Evolutionary conservation across 2,888 invertebrate species (phyloP), one percentile per base, ranked within the genome.

Genomic region (Lithodes maja): DNA sequence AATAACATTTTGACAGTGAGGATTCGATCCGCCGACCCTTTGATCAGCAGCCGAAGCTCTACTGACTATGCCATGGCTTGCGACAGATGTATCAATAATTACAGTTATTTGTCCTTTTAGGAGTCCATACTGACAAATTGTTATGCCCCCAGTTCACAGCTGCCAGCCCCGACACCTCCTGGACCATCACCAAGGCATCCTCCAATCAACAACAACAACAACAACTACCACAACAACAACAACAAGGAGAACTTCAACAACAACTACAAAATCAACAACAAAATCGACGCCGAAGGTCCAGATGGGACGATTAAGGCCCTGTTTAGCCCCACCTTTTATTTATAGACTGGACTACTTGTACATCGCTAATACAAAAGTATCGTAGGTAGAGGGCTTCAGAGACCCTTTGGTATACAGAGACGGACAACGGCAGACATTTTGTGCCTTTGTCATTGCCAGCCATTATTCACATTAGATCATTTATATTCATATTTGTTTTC

Each of bases 291-390:
- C 85, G 85, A 86, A 89, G 78, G 55, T 89, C 89, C 17, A 82
- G 89, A 86, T 89, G 89, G 89, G 89, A 89, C 69, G 89, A 89
- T 49, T 89, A 86, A 77, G 9, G 33, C 55, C 15, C 71, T 55
- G 69, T 54, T 2, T 7, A 54, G 3, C 33, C 15, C 12, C 17
- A 5, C 54, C 2, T 54, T 33, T 54, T 17, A 9, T 9, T 75
- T 54, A 54, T 74, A 54, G 12, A 61, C 7, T 12, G 5, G 61
- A 61, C 61, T 7, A 7, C 12, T 61, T 61, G 61, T 61, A 61
- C 5, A 61, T 7, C 12, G 61, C 12, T 61, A 12, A 7, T 5
- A 61, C 61, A 12, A 61, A 61, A 61, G 33, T 33, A 61, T 7
- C 12, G 12, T 61, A 7, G 5, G 12, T 61, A 61, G 61, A 61